phyloP scores from a whole-genome alignment of 2,888 invertebrate species.

The Ceramica pisi region DNA sequence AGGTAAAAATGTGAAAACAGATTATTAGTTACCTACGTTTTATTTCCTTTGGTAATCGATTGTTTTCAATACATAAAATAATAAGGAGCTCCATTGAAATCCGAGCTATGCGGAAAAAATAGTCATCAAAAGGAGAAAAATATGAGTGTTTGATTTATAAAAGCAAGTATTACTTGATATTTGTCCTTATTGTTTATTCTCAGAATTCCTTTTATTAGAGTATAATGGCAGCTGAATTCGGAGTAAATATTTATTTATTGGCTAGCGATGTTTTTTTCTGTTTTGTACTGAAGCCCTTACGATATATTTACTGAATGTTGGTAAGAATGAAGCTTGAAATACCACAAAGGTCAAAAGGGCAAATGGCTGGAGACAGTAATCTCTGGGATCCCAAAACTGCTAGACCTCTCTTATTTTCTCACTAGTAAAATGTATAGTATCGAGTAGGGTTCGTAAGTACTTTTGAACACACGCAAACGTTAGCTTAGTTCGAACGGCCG shows the following conservation, averaged over 20 bases:
- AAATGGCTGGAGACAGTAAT: not conserved
- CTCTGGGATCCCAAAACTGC: no score
- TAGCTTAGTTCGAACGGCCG: no score
- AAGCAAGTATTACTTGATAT: slow-evolving; percentile 12
- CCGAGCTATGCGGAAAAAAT: slow-evolving; percentile 27
- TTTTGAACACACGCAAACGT: no score
- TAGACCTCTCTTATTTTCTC: no score
- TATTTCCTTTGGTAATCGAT: not conserved
- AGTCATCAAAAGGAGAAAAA: slow-evolving; percentile 27
- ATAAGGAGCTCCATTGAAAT: slow-evolving; percentile 1
- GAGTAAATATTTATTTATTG: slow-evolving; percentile 2
- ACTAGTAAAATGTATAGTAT: no score
- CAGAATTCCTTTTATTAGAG: slow-evolving; percentile 10
- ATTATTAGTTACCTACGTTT: not conserved
- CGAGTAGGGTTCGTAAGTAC: no score
- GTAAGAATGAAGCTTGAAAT: not conserved
- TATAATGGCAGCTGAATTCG: not conserved
- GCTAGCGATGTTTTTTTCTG: not conserved
- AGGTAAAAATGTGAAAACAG: no score
- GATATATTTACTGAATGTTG: not conserved
- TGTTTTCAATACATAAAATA: slow-evolving; percentile 20
- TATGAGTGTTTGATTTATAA: slow-evolving; percentile 29
- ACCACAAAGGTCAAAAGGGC: not conserved
- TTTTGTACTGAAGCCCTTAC: not conserved
- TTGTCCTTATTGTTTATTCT: slow-evolving; percentile 13